phyloP scores from a whole-genome alignment of 2,888 invertebrate species.

The Melangyna quadrimaculata region DNA sequence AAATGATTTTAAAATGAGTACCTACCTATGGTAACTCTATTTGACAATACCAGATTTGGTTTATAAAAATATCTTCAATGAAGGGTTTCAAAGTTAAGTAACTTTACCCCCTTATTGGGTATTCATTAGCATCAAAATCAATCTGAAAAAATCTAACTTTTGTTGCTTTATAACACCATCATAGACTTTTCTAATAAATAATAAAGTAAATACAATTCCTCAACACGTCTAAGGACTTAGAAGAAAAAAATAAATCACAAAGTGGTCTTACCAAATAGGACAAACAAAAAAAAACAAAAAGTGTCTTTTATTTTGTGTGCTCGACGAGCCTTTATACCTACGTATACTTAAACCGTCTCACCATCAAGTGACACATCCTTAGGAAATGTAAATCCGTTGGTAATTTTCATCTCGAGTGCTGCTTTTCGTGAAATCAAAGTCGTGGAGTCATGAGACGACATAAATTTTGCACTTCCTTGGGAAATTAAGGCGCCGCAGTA shows the following conservation, averaged over 20 bases:
- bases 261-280: slow-evolving; percentile 23
- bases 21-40: too few relatives aligned
- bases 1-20: too few relatives aligned
- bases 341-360: not conserved
- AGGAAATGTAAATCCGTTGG: slow-evolving; percentile 34
- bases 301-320: not conserved
- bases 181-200: too few relatives aligned
- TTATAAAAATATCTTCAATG: not conserved
- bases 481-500: slow-evolving; percentile 27
- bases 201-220: slow-evolving; percentile 2
- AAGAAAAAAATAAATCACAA: slow-evolving; percentile 61
- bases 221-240: slow-evolving; percentile 12
- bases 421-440: slow-evolving; percentile 53
- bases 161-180: too few relatives aligned
- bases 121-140: not conserved
- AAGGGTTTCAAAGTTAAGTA: not conserved
- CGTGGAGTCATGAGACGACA: slow-evolving; percentile 63
- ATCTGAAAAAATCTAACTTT: not conserved
- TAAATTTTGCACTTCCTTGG: slow-evolving; percentile 55
- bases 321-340: not conserved
- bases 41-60: too few relatives aligned
- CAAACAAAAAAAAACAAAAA: not conserved
- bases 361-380: slow-evolving; percentile 18
- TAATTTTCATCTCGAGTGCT: slow-evolving; percentile 45
- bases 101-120: not conserved